Conservation (phyloP, 2,797 vertebrate genomes). For the Scleropages formosus region DNA sequence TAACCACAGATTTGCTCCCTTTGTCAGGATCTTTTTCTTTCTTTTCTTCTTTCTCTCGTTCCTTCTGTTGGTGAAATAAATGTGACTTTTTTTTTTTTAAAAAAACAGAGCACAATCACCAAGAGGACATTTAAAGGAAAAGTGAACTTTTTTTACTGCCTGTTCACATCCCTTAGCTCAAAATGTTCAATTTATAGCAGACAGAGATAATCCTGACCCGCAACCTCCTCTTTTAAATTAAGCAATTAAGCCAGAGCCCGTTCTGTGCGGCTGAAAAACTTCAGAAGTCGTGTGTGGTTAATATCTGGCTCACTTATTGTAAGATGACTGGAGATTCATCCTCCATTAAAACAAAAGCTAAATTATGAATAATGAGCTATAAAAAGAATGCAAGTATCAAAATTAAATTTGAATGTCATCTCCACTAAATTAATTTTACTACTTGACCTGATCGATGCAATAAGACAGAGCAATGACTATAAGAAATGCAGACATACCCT, state of each 20-base stretch:
- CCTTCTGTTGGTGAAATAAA: conserved; percentile 69
- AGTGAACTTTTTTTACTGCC: neutral
- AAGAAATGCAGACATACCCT: no score
- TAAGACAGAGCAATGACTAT: no score
- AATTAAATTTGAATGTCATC: neutral
- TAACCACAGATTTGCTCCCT: conserved; percentile 70
- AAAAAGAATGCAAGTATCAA: conserved; percentile 27
- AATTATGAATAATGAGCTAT: conserved; percentile 38
- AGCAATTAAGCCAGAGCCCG: no score
- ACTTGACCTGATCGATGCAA: neutral
- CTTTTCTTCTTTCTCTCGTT: conserved; percentile 83
- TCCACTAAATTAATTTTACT: neutral
- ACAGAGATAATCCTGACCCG: neutral
- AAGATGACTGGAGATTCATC: neutral
- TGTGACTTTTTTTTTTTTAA: neutral
- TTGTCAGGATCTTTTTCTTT: conserved; percentile 82
- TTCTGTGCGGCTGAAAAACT: no score
- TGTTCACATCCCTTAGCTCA: conserved; percentile 5
- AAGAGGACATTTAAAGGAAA: neutral
- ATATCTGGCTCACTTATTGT: no score
- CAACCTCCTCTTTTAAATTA: neutral
- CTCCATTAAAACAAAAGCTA: conserved; percentile 23
- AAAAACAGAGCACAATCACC: neutral
- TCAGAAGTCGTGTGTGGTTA: no score
- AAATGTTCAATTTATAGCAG: neutral